Conservation (phyloP, 1,140 invertebrate species). For the Adelges cooleyi region DNA sequence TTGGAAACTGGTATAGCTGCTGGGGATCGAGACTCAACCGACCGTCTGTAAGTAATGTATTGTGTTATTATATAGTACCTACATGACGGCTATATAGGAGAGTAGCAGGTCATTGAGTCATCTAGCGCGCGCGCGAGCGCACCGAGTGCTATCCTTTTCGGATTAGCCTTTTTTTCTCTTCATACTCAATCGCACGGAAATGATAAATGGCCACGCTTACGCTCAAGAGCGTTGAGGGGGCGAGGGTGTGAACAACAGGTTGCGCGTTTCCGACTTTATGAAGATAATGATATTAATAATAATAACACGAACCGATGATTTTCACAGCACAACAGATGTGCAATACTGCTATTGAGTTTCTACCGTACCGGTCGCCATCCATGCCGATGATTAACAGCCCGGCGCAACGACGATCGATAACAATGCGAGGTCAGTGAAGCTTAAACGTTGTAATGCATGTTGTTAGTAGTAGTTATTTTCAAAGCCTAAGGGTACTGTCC, state of each 20-base stretch:
- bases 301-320: constrained; percentile 27
- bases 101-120: constrained; percentile 17
- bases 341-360: neutral
- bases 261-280: constrained; percentile 13
- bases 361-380: neutral
- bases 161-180: constrained; percentile 22
- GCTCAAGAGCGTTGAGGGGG: neutral
- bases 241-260: constrained; percentile 27
- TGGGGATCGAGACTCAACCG: neutral
- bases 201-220: constrained; percentile 4
- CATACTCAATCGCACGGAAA: constrained; percentile 20
- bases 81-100: too few relatives aligned
- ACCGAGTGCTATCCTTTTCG: constrained; percentile 17
- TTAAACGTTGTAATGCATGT: constrained; percentile 14
- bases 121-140: neutral
- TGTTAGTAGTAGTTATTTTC: neutral
- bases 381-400: constrained; percentile 20
- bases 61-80: too few relatives aligned
- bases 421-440: constrained; percentile 16
- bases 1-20: neutral
- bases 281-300: constrained; percentile 28
- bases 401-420: constrained; percentile 15
- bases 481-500: neutral
- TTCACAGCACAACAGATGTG: constrained; percentile 21
- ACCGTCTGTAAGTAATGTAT: too few relatives aligned